phyloP scores from a whole-genome alignment of 2,113 vertebrate genomes.

The Tupaia tana region DNA sequence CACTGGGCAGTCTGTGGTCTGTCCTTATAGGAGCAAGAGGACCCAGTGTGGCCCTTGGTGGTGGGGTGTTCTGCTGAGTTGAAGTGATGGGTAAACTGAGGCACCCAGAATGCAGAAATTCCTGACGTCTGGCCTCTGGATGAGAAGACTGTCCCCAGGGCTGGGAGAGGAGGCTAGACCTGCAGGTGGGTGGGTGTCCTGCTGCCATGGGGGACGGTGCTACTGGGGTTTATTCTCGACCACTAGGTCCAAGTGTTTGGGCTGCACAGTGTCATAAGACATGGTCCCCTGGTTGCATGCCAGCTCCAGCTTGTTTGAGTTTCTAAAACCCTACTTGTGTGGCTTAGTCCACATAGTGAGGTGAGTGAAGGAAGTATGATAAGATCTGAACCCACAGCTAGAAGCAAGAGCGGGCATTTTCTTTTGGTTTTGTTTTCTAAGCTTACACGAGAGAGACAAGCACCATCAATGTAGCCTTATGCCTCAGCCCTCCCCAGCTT shows the following conservation, averaged over 20 bases:
- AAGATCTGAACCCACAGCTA: background rate
- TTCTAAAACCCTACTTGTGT: accelerated
- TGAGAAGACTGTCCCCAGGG: background rate
- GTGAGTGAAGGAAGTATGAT: background rate
- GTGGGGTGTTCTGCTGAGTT: accelerated
- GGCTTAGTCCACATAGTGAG: accelerated
- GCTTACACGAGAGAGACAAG: too few species aligned
- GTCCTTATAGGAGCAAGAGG: accelerated
- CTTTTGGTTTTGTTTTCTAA: too few species aligned
- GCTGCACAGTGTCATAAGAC: background rate
- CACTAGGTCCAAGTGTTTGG: background rate
- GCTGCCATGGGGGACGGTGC: constrained; percentile 54
- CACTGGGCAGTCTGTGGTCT: accelerated
- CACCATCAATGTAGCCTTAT: too few species aligned
- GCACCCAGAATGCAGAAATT: background rate
- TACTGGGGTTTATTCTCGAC: background rate
- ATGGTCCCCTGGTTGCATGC: too few species aligned
- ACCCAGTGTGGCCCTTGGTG: accelerated
- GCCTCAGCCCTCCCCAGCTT: too few species aligned
- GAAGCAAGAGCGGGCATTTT: accelerated
- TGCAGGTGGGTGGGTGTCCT: background rate
- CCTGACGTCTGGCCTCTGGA: background rate
- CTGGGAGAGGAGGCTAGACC: background rate
- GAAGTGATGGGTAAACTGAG: background rate
- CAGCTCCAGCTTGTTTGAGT: too few species aligned